A percentile compares a stretch with the other conserved stretches of the same genome.
These are phyloP conservation scores for Neolamprologus variostigma DNA, from an alignment of 2,113 vertebrate genomes.

Conservation along the genomic window DNA sequence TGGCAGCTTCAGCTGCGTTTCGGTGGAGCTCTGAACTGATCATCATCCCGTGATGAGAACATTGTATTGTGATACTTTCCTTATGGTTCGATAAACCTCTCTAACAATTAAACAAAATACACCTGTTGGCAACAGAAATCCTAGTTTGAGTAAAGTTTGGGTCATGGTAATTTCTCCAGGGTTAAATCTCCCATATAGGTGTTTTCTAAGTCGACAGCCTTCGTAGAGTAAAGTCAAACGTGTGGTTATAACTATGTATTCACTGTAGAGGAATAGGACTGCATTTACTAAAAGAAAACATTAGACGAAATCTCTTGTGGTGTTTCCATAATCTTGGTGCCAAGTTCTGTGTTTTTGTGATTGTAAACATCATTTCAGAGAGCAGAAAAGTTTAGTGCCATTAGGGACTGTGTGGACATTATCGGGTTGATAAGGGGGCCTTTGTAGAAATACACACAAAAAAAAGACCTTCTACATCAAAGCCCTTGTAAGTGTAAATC, in stretches of 20 bases:
- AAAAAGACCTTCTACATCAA: neutral
- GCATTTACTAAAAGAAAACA: neutral
- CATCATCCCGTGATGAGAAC: neutral
- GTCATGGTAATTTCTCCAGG: neutral
- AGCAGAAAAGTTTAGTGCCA: neutral
- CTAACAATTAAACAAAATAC: neutral
- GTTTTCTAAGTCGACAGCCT: slow-evolving; percentile 27
- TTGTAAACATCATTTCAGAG: neutral
- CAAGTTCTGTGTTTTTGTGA: slow-evolving; percentile 21
- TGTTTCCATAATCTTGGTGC: neutral
- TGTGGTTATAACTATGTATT: slow-evolving; percentile 1
- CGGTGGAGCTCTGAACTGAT: neutral
- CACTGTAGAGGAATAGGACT: slow-evolving; percentile 7
- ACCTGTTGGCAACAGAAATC: neutral
- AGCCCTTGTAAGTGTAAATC: neutral
- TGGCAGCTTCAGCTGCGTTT: neutral
- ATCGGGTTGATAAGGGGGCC: neutral
- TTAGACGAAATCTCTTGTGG: neutral
- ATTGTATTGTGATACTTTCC: neutral
- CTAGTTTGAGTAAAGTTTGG: neutral
- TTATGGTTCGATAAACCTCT: neutral
- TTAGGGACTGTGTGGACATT: neutral
- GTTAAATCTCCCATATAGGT: neutral
- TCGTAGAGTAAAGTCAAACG: slow-evolving; percentile 11
- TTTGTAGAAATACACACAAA: neutral